phyloP scores from a whole-genome alignment of 2,888 invertebrate species.

The Microdon myrmicae region DNA sequence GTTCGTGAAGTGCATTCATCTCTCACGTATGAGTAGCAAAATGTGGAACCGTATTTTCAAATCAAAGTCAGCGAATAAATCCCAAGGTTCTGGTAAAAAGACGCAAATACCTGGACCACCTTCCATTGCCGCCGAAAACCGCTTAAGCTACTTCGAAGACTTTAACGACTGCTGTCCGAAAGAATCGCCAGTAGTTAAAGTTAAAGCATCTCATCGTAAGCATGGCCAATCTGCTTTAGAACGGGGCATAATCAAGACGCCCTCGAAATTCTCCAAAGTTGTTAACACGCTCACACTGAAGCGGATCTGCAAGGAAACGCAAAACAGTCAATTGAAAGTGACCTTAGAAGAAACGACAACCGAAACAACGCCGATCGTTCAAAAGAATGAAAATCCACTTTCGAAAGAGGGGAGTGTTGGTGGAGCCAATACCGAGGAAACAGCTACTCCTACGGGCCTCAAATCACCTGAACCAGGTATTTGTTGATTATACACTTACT shows the following conservation, averaged over 20 bases:
- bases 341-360: conserved; percentile 26
- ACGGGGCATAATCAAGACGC: conserved; percentile 40
- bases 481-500: conserved; percentile 6
- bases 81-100: conserved; percentile 59
- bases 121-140: conserved; percentile 27
- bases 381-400: conserved; percentile 31
- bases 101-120: conserved; percentile 13
- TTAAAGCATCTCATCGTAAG: conserved; percentile 18
- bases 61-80: conserved; percentile 60
- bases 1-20: conserved; percentile 9
- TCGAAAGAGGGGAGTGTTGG: conserved; percentile 24
- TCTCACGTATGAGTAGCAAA: conserved; percentile 65
- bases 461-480: conserved; percentile 27
- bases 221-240: conserved; percentile 3
- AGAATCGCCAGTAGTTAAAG: conserved; percentile 35
- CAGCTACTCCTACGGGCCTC: conserved; percentile 32
- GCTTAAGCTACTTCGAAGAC: conserved; percentile 41
- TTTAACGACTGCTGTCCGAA: conserved; percentile 41
- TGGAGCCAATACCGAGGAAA: conserved; percentile 35
- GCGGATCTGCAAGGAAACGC: conserved; percentile 54
- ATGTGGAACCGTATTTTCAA: conserved; percentile 67
- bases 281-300: conserved; percentile 63
- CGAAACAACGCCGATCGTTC: conserved; percentile 24
- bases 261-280: conserved; percentile 57
- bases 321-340: conserved; percentile 31